Evolutionary conservation across 2,113 vertebrate species (phyloP).

Genomic region (Meriones unguiculatus): DNA sequence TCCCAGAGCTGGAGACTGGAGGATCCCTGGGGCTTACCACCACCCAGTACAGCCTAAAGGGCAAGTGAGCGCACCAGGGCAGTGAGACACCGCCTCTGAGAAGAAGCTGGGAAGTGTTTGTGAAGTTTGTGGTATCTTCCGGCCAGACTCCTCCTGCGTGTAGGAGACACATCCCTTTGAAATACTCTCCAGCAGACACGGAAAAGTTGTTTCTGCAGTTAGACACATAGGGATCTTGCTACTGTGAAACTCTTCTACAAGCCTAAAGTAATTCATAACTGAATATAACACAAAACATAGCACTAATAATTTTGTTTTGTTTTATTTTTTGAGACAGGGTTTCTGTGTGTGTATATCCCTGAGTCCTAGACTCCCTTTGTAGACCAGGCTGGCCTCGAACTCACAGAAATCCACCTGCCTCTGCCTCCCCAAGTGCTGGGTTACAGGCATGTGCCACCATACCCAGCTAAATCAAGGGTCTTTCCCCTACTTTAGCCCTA

Average conservation of each 20-base stretch:
- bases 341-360: too few species aligned
- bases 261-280: slow-evolving; percentile 7
- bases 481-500: not conserved
- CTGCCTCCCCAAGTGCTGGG: too few species aligned
- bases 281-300: not conserved
- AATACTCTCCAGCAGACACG: not conserved
- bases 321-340: too few species aligned
- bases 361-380: too few species aligned
- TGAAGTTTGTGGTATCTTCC: not conserved
- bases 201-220: not conserved
- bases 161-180: not conserved
- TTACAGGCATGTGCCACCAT: too few species aligned
- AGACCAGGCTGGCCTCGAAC: too few species aligned
- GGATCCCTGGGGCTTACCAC: too few species aligned
- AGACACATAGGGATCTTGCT: not conserved
- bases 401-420: too few species aligned
- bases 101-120: not conserved
- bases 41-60: not conserved
- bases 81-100: not conserved
- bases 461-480: not conserved
- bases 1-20: not conserved
- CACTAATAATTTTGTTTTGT: not conserved
- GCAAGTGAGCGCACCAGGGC: not conserved
- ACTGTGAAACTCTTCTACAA: slow-evolving; percentile 12
- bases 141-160: not conserved